Conservation (phyloP, 2,797 vertebrate species). For the Hypotaenidia philippensis region DNA sequence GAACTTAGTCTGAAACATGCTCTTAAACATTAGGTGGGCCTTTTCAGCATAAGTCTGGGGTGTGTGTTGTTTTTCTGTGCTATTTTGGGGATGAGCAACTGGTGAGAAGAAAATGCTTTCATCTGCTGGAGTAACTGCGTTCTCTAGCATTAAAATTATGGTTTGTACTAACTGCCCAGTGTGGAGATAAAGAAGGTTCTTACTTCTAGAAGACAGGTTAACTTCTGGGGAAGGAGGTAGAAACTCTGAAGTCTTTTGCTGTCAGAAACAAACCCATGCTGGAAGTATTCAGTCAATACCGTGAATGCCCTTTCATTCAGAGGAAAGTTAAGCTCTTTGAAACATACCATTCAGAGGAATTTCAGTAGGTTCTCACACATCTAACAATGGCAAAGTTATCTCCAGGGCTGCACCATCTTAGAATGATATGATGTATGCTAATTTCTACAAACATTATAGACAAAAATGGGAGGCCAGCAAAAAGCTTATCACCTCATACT, state of each 20-base stretch:
- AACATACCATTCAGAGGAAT: background rate
- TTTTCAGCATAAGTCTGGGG: background rate
- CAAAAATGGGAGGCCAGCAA: background rate
- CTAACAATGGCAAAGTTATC: background rate
- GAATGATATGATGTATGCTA: background rate
- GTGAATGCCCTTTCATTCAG: slow-evolving; percentile 33
- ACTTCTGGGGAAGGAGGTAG: background rate
- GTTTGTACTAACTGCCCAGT: background rate
- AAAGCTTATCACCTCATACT: background rate
- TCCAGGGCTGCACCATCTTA: background rate
- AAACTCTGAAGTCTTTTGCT: background rate
- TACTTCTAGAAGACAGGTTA: slow-evolving; percentile 28
- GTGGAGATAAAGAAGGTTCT: background rate
- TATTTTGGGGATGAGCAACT: background rate
- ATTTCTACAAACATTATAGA: background rate
- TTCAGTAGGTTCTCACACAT: slow-evolving; percentile 2
- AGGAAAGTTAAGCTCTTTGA: slow-evolving; percentile 16
- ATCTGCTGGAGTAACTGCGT: background rate
- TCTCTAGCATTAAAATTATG: background rate
- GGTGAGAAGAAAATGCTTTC: background rate
- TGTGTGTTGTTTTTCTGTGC: background rate
- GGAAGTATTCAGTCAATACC: slow-evolving; percentile 15
- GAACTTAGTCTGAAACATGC: background rate
- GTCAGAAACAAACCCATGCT: slow-evolving; percentile 6
- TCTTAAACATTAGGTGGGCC: background rate